Base-by-base conservation (phyloP, 2,888 invertebrate genomes). In the Euproctis similis region DNA sequence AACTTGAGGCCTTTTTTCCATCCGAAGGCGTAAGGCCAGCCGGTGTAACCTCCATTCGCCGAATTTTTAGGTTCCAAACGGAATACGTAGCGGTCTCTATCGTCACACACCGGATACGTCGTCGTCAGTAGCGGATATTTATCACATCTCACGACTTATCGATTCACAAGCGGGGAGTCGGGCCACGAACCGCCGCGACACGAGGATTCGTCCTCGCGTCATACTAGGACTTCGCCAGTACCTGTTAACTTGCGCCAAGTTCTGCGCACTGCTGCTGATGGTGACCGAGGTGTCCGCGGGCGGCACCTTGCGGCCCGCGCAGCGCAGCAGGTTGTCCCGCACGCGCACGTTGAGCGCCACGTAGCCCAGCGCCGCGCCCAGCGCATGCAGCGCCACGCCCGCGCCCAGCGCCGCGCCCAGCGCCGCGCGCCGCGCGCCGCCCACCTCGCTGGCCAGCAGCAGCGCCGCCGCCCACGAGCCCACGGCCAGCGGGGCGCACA, bases 341-440 rank as follows among this genome's bases (percentile, higher is more conserved):
- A 96, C 96, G 34, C 95, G 87, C 32, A 91, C 89, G 56, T 96
- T 97, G 41, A 95, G 89, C 37, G 96, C 90, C 63, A 96, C 93
- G 66, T 96, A 94, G 0, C 96, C 95, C 9, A 94, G 87, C 21
- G 95, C 86, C 27, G 95, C 91, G 57, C 95, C 95, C 13, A 92
- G 86, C 0, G 96, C 93, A 64, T 96, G 95, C 9, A 91, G 59
- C 0, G 93, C 84, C 1, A 95, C 90, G 5, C 93, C 90, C 0
- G 89, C 87, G 1, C 94, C 93, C 29, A 96, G 89, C 38, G 91
- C 81, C 17, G 95, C 90, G 36, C 93, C 92, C 4, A 97, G 86
- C 23, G 58, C 47, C 88, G 86, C 59, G 2, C 51, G 92, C 81
- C 48, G 90, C 85, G 53, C 88, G 87, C 91, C 51, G 91, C 85